Percentiles rank a stretch among this genome's conserved stretches.
Conservation (phyloP, 2,797 vertebrate genomes). For the Epinephelus coioides region DNA sequence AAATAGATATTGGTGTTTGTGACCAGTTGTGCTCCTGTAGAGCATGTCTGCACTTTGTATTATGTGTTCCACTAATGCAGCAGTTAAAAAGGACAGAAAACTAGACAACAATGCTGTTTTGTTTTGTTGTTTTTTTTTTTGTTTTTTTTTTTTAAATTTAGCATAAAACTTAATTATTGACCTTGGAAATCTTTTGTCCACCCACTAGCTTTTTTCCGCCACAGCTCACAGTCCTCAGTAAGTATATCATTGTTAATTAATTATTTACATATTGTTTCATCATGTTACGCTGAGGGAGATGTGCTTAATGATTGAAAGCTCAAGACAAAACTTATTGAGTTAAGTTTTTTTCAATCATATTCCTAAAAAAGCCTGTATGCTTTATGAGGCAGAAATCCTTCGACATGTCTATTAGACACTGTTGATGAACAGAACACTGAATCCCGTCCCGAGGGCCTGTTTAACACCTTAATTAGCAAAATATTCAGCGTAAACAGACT, state of each 20-base stretch:
- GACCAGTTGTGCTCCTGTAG: neutral
- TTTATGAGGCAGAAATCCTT: neutral
- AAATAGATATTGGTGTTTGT: neutral
- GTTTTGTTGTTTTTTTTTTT: too few relatives aligned
- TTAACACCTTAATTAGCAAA: conserved; percentile 21
- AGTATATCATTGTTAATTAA: neutral
- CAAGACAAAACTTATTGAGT: neutral
- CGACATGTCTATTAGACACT: neutral
- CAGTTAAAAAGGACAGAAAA: neutral
- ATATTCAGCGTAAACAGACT: conserved; percentile 4
- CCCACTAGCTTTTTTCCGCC: neutral
- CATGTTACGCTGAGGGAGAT: neutral
- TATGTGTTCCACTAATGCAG: neutral
- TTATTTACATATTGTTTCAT: neutral
- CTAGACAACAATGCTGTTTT: neutral
- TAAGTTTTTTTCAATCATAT: neutral
- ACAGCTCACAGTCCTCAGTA: neutral
- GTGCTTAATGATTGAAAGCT: neutral
- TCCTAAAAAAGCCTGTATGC: neutral
- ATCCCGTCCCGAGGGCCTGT: neutral
- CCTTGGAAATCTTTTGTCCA: neutral
- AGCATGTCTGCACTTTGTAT: neutral
- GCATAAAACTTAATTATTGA: neutral
- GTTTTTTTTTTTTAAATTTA: too few relatives aligned
- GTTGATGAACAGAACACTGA: neutral